Conservation (phyloP, 2,113 vertebrate species). For the Azemiops feae region DNA sequence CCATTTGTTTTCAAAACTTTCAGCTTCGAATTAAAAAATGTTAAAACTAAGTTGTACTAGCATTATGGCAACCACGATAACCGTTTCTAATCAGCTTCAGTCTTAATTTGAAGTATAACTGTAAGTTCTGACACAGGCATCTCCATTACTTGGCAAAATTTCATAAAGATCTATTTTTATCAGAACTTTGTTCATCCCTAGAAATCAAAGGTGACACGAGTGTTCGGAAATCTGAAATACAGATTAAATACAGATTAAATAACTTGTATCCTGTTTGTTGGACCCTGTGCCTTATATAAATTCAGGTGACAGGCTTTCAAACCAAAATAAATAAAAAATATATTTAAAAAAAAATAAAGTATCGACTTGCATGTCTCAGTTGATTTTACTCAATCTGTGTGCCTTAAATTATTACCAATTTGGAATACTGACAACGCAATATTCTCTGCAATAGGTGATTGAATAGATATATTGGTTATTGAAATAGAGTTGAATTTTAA, state of each 20-base stretch:
- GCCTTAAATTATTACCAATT: background rate
- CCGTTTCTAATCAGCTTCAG: background rate
- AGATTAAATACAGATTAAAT: too few relatives aligned
- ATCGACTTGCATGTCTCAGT: background rate
- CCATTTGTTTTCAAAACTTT: too few relatives aligned
- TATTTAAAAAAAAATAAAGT: background rate
- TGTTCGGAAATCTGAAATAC: too few relatives aligned
- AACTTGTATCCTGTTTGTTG: too few relatives aligned
- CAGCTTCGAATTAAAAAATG: too few relatives aligned
- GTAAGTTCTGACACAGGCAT: background rate
- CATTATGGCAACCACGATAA: background rate
- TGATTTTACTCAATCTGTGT: background rate
- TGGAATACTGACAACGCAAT: background rate
- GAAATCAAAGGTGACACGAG: too few relatives aligned
- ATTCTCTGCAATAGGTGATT: background rate
- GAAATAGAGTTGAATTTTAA: background rate
- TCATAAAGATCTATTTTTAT: background rate
- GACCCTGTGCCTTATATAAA: background rate
- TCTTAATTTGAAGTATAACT: background rate
- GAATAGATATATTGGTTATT: background rate
- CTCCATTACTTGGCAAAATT: background rate
- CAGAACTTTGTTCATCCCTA: too few relatives aligned
- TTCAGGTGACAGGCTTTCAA: background rate
- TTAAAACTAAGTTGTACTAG: too few relatives aligned
- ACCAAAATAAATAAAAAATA: background rate